A percentile compares a stretch with the other conserved stretches of the same genome.
Conservation (phyloP, 2,113 vertebrate genomes). For the Hiodon alosoides region DNA sequence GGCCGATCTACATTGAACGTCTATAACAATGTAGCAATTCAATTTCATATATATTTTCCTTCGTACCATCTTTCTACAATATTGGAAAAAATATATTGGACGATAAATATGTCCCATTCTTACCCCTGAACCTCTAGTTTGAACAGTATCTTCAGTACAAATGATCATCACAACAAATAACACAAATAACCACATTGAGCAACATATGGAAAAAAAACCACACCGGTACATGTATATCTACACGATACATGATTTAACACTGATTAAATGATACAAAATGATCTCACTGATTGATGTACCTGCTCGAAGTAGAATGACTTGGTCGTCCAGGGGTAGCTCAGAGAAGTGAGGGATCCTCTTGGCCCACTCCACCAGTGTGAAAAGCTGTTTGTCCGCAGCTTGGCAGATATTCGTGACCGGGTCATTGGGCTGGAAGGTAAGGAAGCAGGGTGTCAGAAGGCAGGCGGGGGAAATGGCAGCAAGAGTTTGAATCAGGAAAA, state of each 20-base stretch:
- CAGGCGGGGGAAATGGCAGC: neutral
- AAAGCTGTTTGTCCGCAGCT: constrained; percentile 89
- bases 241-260: too few relatives aligned
- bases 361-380: constrained; percentile 88
- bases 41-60: too few relatives aligned
- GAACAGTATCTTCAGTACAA: too few relatives aligned
- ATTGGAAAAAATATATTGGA: too few relatives aligned
- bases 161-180: too few relatives aligned
- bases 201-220: neutral
- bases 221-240: neutral
- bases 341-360: constrained; percentile 90
- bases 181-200: too few relatives aligned
- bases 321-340: constrained; percentile 83
- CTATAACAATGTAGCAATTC: too few relatives aligned
- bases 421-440: constrained; percentile 74
- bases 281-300: constrained; percentile 52
- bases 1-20: too few relatives aligned
- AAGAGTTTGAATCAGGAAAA: neutral
- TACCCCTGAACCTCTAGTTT: too few relatives aligned
- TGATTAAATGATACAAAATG: too few relatives aligned
- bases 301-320: constrained; percentile 84
- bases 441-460: constrained; percentile 6
- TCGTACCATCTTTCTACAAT: too few relatives aligned
- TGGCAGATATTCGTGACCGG: constrained; percentile 93
- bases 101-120: too few relatives aligned